Percentiles rank a stretch among this genome's conserved stretches.
Conservation (phyloP, 2,797 vertebrate genomes). For the Falco novaeseelandiae region DNA sequence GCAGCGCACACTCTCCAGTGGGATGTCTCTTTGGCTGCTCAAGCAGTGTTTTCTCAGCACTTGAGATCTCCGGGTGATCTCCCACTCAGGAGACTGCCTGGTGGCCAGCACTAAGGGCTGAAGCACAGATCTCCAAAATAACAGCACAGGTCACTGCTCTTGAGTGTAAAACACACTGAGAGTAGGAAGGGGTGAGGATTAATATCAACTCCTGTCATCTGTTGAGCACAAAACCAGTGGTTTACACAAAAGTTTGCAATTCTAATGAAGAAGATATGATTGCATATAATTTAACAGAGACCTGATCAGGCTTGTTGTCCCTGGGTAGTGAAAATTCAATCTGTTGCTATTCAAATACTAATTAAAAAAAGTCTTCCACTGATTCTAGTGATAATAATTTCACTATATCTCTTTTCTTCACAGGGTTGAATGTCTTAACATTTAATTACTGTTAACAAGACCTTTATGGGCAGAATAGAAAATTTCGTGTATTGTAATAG, state of each 20-base stretch:
- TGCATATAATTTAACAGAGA: constrained; percentile 50
- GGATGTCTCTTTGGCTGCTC: background rate
- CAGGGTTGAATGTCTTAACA: constrained; percentile 71
- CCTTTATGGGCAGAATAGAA: constrained; percentile 76
- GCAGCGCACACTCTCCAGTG: accelerated
- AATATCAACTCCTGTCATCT: background rate
- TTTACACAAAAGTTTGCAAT: background rate
- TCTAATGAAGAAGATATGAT: constrained; percentile 46
- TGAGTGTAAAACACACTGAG: background rate
- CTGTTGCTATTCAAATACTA: constrained; percentile 69
- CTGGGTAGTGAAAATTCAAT: constrained; percentile 63
- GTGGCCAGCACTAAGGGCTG: background rate
- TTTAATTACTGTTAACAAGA: constrained; percentile 81
- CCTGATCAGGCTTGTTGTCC: constrained; percentile 40
- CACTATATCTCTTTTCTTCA: constrained; percentile 72
- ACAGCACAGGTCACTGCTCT: background rate
- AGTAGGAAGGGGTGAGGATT: background rate
- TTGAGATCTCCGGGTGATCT: background rate
- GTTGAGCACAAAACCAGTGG: background rate
- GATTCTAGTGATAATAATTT: constrained; percentile 70
- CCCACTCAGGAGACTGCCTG: background rate
- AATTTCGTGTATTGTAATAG: constrained; percentile 68
- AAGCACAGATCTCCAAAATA: background rate
- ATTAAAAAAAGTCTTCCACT: constrained; percentile 62
- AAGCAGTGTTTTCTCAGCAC: background rate